Evolutionary conservation across 2,113 vertebrate genomes (phyloP), one percentile per base, ranked within the genome.

Genomic region (Cebidichthys violaceus): DNA sequence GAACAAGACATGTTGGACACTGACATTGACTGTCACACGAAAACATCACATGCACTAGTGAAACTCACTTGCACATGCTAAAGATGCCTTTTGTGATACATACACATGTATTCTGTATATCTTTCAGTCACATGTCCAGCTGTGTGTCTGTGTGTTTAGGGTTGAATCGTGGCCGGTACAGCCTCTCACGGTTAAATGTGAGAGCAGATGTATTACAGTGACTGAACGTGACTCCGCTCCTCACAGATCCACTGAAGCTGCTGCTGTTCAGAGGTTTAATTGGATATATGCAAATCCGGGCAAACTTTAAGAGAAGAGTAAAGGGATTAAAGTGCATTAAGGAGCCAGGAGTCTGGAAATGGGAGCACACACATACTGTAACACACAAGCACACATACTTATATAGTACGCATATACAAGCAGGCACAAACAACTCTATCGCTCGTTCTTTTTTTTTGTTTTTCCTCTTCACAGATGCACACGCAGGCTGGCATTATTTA

Each of bases 201-300:
- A 77, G 78, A 84, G 87, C 65, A 86, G 79, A 83, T 84, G 75
- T 82, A 75, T 91, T 64, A 88, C 75, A 79, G 68, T 64, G 85
- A 84, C 73, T 65, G 66, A 61, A 60, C 9, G 55, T 24, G 81
- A 82, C 65, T 81, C 57, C 4, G 52, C 79, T 88, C 82, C 69
- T 70, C 68, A 37, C 84, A 83, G 70, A 90, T 66, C 57, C 86
- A 77, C 84, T 80, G 76, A 90, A 89, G 84, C 83, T 14, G 72
- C 79, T 13, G 83, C 83, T 75, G 90, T 55, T 89, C 79, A 35
- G 59, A 77, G 76, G 39, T 87, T 89, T 93, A 92, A 93, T 93
- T 92, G 90, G 90, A 92, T 91, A 92, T 92, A 94, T 93, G 93
- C 86, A 93, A 94, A 94, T 93, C 73, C 37, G 13, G 52, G 77